Evolutionary conservation across 2,888 invertebrate genomes (phyloP), one percentile per base, ranked within the genome.

Genomic region (Hypena proboscidalis): DNA sequence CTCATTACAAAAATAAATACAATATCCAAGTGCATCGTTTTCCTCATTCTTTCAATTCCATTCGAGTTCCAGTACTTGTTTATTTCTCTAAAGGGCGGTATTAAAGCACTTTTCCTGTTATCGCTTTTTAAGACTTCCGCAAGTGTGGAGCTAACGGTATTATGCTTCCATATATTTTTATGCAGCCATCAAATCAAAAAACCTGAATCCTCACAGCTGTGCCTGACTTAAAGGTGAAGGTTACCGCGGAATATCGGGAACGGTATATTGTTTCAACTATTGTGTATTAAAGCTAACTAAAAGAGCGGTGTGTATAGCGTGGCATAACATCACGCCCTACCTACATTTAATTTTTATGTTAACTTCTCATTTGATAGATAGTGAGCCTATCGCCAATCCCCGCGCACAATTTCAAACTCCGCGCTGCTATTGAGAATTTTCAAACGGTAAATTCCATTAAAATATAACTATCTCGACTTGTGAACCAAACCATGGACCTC

Each of bases 11-110:
- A 29, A 11, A 39, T 26, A 32, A 39, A 32, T 20, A 13, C 23
- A 21, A 25, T 15, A 32, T 33, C 27, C 31, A 20, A 32, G 32
- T 20, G 20, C 19, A 8, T 32, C 39, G 25, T 40, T 40, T 33
- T 33, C 33, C 33, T 22, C 13, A 32, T 32, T 31, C 31, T 31
- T 31, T 32, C 21, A 32, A 32, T 21, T 32, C 10, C 6, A 6
- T 7, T 20, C 5, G 30, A 19, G 21, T 20, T 30, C 9, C 7
- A 31, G 32, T 14, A 2, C 6, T 13, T 32, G 11, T 32, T 32
- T 32, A 21, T 32, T 8, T 13, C 32, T 15, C 26, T 27, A 10
- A 2, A 27, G 26, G 26, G 14, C 7, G n/a, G 1, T 13, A 15
- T 9, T 4, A 14, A 13, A 14, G 9, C 29, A 29, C 15, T 32